Evolutionary conservation across 2,113 vertebrate genomes (phyloP).

Genomic region (Daubentonia madagascariensis): DNA sequence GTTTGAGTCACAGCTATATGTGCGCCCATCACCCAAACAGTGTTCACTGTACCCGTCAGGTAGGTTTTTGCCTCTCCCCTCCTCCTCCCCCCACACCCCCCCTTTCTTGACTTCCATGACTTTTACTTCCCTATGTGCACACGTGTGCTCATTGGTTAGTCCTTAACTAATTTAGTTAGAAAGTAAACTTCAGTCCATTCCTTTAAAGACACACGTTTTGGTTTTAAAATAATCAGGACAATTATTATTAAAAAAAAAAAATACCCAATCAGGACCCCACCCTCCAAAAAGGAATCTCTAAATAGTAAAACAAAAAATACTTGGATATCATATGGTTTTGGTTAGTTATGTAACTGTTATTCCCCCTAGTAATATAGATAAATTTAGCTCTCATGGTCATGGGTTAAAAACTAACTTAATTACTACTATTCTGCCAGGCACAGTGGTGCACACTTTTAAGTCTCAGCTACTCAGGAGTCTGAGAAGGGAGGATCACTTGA

Average conservation of each 20-base stretch:
- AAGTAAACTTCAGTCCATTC: background rate
- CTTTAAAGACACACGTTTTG: background rate
- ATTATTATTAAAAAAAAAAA: background rate
- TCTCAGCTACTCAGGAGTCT: background rate
- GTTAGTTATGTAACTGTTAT: background rate
- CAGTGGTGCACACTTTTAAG: background rate
- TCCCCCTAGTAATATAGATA: background rate
- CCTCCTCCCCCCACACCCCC: no score
- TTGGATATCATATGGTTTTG: background rate
- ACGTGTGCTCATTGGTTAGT: no score
- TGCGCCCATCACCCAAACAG: no score
- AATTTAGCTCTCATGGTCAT: background rate
- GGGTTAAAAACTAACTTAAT: background rate
- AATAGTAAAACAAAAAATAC: background rate
- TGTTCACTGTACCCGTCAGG: no score
- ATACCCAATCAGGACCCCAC: background rate
- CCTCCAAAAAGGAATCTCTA: background rate
- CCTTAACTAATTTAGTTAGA: background rate
- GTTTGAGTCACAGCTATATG: no score
- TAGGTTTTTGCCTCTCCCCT: no score
- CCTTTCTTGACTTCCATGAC: no score
- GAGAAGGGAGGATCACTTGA: background rate
- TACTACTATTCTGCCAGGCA: background rate
- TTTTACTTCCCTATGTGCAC: no score
- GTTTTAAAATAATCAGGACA: background rate